A percentile compares a stretch with the other conserved stretches of the same genome.
Conservation (phyloP, 2,797 vertebrate species). For the Peromyscus attwateri region DNA sequence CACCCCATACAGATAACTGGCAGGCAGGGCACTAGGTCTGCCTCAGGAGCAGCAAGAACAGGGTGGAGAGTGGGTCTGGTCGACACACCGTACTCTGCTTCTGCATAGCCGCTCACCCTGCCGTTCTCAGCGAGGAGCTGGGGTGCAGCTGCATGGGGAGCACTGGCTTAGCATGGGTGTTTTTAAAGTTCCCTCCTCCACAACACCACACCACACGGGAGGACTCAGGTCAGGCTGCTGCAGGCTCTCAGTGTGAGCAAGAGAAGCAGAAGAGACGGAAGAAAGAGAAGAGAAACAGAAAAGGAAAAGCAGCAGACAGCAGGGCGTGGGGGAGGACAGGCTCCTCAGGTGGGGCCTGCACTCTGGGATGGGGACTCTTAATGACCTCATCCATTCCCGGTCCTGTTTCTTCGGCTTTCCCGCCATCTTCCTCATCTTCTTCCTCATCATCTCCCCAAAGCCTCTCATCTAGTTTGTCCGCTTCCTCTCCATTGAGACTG, state of each 20-base stretch:
- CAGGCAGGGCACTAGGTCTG: neutral
- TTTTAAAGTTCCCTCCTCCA: neutral
- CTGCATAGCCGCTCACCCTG: neutral
- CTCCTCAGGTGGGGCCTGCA: neutral
- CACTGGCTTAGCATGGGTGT: neutral
- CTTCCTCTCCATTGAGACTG: constrained; percentile 94
- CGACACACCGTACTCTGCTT: neutral
- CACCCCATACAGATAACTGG: neutral
- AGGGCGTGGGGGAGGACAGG: neutral
- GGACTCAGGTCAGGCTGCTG: neutral
- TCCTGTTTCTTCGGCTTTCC: constrained; percentile 94
- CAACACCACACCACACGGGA: neutral
- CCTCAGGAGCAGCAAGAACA: neutral
- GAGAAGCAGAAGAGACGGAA: neutral
- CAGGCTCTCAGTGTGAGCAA: neutral
- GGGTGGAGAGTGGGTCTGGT: neutral
- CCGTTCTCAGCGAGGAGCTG: neutral
- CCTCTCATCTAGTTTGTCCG: constrained; percentile 96
- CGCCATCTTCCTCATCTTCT: constrained; percentile 88
- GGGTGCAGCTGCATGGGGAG: neutral
- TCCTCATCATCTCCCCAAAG: constrained; percentile 96
- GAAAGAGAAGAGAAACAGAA: neutral
- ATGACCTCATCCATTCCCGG: constrained; percentile 97
- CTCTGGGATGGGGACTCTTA: neutral
- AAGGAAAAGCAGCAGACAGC: neutral